Evolutionary conservation across 2,113 vertebrate species (phyloP), one percentile per base, ranked within the genome.

Genomic region (Amazona guildingii): DNA sequence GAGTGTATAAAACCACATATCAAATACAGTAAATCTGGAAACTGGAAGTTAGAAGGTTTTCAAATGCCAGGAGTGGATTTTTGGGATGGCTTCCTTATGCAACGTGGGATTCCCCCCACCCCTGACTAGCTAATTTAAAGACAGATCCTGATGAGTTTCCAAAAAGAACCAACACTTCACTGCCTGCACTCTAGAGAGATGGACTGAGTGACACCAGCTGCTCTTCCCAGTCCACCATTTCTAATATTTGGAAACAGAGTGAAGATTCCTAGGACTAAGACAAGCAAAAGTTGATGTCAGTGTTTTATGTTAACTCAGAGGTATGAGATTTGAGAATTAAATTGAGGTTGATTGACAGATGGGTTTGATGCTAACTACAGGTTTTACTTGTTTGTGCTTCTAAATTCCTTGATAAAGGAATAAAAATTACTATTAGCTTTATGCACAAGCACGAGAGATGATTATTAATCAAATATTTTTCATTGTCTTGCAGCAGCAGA

Each of bases 361-460:
- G 31, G n/a, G 10, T 74, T 68, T 80, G 66, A 39, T 67, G 29
- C 13, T 61, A 84, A 86, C 52, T 51, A 64, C 9, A 41, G 29
- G 8, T 63, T 64, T 54, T 81, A 70, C 14, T 46, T 73, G 29
- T 39, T 84, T 84, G 66, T 84, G 27, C 2, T 27, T 79, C 48
- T 23, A 88, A 92, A 74, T 43, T 21, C 37, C 62, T 79, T 46
- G 28, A 86, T 52, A 79, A 86, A 88, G 28, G 13, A 83, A 76
- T 51, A 81, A 83, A 69, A 88, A 80, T 48, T 43, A 46, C 55
- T 90, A 28, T n/a, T 84, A 86, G 61, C 74, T 87, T 76, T 49
- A 15, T 70, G 24, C 57, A 79, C 12, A 28, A 73, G 10, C 35
- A 51, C 48, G 68, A 62, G 24, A 72, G 48, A 81, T 48, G 29